Conservation (phyloP, 2,797 vertebrate genomes). For the Tapera naevia region DNA sequence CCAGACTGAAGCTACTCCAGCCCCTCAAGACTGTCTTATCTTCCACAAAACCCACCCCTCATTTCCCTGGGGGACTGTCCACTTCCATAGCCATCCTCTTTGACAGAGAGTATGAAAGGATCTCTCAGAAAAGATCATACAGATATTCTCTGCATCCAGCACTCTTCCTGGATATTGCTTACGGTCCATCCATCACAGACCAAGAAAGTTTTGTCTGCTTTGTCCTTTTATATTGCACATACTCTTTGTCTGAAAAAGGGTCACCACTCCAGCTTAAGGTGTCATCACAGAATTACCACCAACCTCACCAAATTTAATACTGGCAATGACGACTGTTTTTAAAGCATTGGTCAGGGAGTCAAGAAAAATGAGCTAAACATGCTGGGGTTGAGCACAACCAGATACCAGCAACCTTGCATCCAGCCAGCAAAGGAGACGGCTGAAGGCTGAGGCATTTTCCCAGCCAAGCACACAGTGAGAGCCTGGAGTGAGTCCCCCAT, state of each 20-base stretch:
- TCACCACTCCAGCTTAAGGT: background rate
- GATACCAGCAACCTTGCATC: background rate
- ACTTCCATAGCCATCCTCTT: background rate
- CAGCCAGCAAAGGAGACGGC: background rate
- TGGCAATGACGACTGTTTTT: background rate
- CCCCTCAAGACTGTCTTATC: background rate
- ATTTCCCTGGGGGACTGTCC: background rate
- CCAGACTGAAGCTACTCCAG: background rate
- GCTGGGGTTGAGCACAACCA: background rate
- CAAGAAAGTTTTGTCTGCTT: background rate
- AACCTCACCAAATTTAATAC: background rate
- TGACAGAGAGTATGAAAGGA: rapidly evolving
- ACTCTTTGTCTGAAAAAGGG: background rate
- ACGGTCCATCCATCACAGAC: rapidly evolving
- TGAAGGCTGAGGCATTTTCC: background rate
- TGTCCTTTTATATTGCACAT: background rate
- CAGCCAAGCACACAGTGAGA: background rate
- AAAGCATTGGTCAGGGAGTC: background rate
- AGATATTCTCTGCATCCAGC: background rate
- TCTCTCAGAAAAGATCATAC: background rate
- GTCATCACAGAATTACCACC: background rate
- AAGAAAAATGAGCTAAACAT: rapidly evolving
- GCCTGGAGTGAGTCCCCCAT: background rate
- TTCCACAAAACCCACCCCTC: background rate
- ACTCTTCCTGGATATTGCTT: background rate